Conservation (phyloP, 2,797 vertebrate species). For the Austrolebias charrua region DNA sequence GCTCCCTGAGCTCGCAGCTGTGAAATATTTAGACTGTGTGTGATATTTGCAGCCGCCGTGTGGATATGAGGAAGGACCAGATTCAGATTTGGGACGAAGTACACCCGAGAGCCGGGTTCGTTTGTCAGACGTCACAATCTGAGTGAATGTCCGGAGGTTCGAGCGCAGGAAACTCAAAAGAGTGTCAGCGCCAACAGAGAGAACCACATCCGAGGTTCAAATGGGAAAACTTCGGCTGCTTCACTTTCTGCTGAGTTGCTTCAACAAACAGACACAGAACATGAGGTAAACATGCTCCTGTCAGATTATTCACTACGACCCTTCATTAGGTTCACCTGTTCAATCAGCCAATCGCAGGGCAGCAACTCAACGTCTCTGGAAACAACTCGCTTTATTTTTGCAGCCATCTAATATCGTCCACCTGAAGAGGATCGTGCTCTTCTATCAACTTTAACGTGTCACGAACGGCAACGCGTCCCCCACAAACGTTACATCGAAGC, state of each 20-base stretch:
- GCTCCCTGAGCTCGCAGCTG: slow-evolving; percentile 12
- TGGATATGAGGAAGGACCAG: slow-evolving; percentile 1
- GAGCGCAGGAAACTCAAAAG: not conserved
- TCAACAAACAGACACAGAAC: not conserved
- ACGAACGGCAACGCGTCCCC: no score
- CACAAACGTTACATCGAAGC: no score
- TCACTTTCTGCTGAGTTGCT: not conserved
- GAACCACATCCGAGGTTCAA: slow-evolving; percentile 1
- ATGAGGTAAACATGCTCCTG: no score
- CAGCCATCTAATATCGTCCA: no score
- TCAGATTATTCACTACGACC: no score
- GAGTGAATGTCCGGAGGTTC: not conserved
- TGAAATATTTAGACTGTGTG: slow-evolving; percentile 26
- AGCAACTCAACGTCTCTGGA: no score
- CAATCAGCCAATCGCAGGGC: no score
- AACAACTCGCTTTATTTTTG: no score
- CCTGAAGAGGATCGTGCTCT: no score
- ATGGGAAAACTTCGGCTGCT: not conserved
- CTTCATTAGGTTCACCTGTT: no score
- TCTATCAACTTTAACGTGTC: no score
- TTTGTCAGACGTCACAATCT: not conserved
- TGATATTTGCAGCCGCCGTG: slow-evolving; percentile 36
- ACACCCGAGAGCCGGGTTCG: no score
- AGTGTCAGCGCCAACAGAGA: not conserved
- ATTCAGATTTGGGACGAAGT: not conserved